phyloP scores from a whole-genome alignment of 2,113 vertebrate genomes.

The Erythrocercus mccallii region DNA sequence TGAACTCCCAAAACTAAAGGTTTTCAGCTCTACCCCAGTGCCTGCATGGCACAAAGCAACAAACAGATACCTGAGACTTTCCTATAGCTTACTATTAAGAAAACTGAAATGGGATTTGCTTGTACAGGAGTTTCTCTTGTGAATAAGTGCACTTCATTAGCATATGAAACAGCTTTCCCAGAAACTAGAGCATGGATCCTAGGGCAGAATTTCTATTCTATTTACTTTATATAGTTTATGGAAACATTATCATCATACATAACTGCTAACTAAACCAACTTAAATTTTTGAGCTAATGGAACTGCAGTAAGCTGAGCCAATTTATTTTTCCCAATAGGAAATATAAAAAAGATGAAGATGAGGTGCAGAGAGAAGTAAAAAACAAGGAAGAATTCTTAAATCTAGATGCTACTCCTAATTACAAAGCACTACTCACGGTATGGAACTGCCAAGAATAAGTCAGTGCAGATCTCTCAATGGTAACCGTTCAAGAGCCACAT shows the following conservation, averaged over 20 bases:
- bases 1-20: background rate
- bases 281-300: background rate
- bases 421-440: conserved; percentile 82
- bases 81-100: background rate
- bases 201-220: background rate
- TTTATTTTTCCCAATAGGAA: conserved; percentile 51
- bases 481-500: background rate
- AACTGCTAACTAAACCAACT: background rate
- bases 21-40: background rate
- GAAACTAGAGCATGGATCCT: background rate
- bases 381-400: conserved; percentile 39
- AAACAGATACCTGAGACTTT: background rate
- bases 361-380: conserved; percentile 43
- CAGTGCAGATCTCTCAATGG: background rate
- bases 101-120: background rate
- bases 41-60: background rate
- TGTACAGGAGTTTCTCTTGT: background rate
- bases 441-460: background rate
- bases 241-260: background rate
- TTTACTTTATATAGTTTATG: background rate
- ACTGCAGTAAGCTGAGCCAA: background rate
- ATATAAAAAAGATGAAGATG: conserved; percentile 62
- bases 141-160: background rate
- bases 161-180: background rate
- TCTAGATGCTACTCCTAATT: conserved; percentile 65